Conservation (phyloP, 1,140 invertebrate species). For the Rhizoglyphus robini region DNA sequence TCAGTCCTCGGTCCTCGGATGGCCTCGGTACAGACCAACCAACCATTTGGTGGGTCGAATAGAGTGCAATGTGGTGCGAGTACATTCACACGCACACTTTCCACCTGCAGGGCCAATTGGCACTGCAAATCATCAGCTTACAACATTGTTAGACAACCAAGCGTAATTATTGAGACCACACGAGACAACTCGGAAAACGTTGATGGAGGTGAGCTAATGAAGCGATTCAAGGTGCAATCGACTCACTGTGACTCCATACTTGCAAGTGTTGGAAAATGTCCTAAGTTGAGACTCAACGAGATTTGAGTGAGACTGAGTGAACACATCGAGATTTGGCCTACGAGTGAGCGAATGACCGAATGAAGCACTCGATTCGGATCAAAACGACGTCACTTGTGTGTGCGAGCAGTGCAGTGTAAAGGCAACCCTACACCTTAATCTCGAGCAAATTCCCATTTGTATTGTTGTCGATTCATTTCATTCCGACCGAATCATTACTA, state of each 20-base stretch:
- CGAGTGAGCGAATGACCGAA: not conserved
- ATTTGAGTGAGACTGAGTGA: no score
- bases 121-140: not conserved
- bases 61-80: not conserved
- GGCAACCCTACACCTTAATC: no score
- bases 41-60: not conserved
- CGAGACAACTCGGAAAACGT: not conserved
- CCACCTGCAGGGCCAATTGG: conserved; percentile 18
- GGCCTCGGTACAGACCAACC: no score
- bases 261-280: not conserved
- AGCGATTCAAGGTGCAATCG: not conserved
- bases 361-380: no score
- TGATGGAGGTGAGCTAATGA: not conserved
- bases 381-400: no score
- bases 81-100: conserved; percentile 7
- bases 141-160: not conserved
- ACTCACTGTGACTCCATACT: not conserved
- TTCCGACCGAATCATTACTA: no score
- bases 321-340: no score
- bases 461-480: no score
- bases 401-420: no score
- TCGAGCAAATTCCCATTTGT: no score
- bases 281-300: not conserved
- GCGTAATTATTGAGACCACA: not conserved
- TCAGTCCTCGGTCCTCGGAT: no score